Percentiles rank a stretch among this genome's conserved stretches.
Evolutionary conservation across 1,140 invertebrate species (phyloP).

Genomic region (Sitophilus oryzae): DNA sequence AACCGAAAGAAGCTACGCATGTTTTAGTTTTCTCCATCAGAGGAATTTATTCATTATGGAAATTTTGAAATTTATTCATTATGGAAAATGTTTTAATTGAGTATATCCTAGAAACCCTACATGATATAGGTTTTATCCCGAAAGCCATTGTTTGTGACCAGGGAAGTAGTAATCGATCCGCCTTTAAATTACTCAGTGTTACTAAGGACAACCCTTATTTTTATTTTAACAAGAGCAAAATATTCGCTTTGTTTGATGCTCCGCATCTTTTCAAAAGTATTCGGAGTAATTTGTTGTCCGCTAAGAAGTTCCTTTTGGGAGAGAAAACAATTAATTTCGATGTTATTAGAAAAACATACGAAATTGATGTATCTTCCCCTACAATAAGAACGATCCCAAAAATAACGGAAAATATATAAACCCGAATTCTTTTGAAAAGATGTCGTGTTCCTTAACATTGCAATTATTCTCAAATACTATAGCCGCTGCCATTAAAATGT

Average conservation of each 20-base stretch:
- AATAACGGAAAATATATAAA: constrained; percentile 29
- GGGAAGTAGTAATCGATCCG: constrained; percentile 11
- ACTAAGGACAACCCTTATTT: constrained; percentile 20
- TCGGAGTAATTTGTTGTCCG: constrained; percentile 22
- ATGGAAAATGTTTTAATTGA: constrained; percentile 5
- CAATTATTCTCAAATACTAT: constrained; percentile 29
- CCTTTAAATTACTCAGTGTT: constrained; percentile 12
- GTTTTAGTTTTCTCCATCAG: constrained; percentile 21
- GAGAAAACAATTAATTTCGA: constrained; percentile 11
- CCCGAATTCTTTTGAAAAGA: too few species aligned
- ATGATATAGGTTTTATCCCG: neutral
- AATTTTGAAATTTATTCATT: constrained; percentile 3
- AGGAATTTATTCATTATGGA: constrained; percentile 18
- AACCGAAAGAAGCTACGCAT: constrained; percentile 7
- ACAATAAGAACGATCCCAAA: constrained; percentile 19
- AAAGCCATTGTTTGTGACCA: constrained; percentile 13
- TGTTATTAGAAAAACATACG: constrained; percentile 18
- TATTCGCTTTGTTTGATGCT: constrained; percentile 15
- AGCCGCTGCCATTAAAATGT: constrained; percentile 24
- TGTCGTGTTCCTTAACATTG: constrained; percentile 26
- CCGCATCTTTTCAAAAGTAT: constrained; percentile 23
- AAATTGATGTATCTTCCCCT: constrained; percentile 14
- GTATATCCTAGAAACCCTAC: neutral
- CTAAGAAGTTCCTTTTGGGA: neutral
- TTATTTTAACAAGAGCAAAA: constrained; percentile 10